Percentiles rank a stretch among this genome's conserved stretches.
phyloP scores from a whole-genome alignment of 2,888 invertebrate species.

The Drosophila histrio region DNA sequence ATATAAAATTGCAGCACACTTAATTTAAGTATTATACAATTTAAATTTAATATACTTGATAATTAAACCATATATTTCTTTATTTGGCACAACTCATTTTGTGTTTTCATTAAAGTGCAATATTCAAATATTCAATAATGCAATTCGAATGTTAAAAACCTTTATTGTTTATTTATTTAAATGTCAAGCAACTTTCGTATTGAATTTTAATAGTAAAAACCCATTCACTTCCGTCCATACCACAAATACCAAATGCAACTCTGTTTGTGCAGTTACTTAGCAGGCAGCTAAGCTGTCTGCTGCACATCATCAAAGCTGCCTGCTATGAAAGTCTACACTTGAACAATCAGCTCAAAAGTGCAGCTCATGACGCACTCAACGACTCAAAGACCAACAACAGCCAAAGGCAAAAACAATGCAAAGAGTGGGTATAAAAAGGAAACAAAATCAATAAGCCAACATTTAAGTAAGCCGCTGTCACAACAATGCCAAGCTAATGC shows the following conservation, averaged over 20 bases:
- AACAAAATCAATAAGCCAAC: slow-evolving; percentile 68
- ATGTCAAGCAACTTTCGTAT: slow-evolving; percentile 2
- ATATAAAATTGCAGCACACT: no score
- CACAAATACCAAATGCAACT: background rate
- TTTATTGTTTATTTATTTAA: slow-evolving; percentile 14
- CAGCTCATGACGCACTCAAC: slow-evolving; percentile 52
- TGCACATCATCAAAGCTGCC: slow-evolving; percentile 10
- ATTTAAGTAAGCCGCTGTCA: slow-evolving; percentile 62
- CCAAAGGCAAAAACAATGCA: background rate
- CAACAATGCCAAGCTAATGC: slow-evolving; percentile 60
- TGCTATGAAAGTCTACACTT: slow-evolving; percentile 24
- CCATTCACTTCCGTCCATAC: slow-evolving; percentile 17
- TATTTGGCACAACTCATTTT: no score
- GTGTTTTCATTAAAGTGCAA: no score
- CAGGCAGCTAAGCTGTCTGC: slow-evolving; percentile 24
- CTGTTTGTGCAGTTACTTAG: slow-evolving; percentile 24
- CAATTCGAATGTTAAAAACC: background rate
- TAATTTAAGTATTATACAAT: no score
- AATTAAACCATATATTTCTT: no score
- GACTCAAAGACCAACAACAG: slow-evolving; percentile 32
- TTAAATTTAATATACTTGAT: no score
- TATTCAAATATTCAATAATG: slow-evolving; percentile 7
- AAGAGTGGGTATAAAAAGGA: background rate
- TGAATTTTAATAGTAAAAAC: background rate
- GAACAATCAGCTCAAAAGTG: slow-evolving; percentile 33